phyloP scores from a whole-genome alignment of 1,140 invertebrate species.

The Caerostris darwini region DNA sequence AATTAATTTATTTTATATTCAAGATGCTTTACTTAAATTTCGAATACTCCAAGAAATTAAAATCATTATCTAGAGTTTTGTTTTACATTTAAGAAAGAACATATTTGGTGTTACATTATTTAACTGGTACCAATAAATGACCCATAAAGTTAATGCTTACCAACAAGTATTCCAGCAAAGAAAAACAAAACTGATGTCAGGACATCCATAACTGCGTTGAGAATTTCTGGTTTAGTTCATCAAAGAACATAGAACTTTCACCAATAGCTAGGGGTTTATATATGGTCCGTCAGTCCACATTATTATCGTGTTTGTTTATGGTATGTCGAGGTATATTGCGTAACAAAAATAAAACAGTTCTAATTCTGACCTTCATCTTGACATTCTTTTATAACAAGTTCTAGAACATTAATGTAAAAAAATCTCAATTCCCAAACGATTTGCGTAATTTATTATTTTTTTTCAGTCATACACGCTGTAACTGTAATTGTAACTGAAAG shows the following conservation, averaged over 20 bases:
- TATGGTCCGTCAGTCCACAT: not conserved
- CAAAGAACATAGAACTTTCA: not conserved
- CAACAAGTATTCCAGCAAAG: not conserved
- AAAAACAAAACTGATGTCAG: not conserved
- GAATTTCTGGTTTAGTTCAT: not conserved
- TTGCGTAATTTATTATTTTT: not conserved
- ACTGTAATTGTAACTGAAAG: not conserved
- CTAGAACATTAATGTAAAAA: not conserved
- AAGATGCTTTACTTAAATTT: no score
- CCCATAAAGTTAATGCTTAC: not conserved
- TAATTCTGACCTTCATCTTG: not conserved
- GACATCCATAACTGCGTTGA: not conserved
- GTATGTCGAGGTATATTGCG: not conserved
- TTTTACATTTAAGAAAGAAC: no score
- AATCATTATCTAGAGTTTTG: no score
- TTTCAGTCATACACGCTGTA: not conserved
- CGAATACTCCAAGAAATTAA: no score
- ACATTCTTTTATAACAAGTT: not conserved
- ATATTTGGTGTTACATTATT: no score
- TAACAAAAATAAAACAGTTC: not conserved
- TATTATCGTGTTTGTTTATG: not conserved
- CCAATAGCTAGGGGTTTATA: not conserved
- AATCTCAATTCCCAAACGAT: conserved; percentile 3
- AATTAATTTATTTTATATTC: no score
- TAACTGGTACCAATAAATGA: no score